phyloP scores from a whole-genome alignment of 2,113 vertebrate species.

The Colistium nudipinnis region DNA sequence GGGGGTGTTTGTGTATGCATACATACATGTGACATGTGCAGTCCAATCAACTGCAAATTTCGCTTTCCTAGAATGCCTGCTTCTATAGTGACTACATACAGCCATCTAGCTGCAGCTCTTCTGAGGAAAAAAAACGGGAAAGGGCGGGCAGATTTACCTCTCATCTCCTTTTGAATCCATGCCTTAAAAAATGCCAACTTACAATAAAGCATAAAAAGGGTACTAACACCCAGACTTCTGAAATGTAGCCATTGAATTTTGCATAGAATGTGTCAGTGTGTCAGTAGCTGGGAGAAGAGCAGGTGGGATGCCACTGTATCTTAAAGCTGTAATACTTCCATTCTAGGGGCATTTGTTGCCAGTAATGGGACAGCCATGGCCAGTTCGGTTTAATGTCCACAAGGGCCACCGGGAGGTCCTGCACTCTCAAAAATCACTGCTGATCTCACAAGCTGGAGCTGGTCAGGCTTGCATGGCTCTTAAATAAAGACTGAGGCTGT shows the following conservation, averaged over 20 bases:
- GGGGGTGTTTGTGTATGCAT: conserved; percentile 47
- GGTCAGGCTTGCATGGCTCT: conserved; percentile 49
- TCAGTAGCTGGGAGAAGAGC: conserved; percentile 29
- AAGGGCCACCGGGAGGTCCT: conserved; percentile 76
- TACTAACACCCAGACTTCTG: conserved; percentile 19
- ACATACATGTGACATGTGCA: conserved; percentile 26
- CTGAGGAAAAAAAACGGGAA: conserved; percentile 22
- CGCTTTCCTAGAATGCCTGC: conserved; percentile 67
- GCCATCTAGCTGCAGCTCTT: conserved; percentile 82
- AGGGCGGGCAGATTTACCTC: conserved; percentile 35
- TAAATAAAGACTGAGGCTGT: conserved; percentile 54
- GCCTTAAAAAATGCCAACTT: conserved; percentile 31
- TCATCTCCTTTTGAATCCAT: conserved; percentile 22
- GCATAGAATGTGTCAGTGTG: conserved; percentile 37
- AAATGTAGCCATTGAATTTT: conserved; percentile 31
- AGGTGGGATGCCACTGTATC: conserved; percentile 72
- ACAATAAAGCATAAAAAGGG: conserved; percentile 31
- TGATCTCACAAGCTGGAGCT: conserved; percentile 43
- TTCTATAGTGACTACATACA: conserved; percentile 78
- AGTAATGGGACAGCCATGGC: conserved; percentile 75
- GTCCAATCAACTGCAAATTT: conserved; percentile 28
- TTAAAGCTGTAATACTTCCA: conserved; percentile 80
- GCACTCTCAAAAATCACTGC: conserved; percentile 68
- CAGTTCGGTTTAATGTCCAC: conserved; percentile 79
- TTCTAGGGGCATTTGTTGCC: conserved; percentile 78